These are phyloP conservation scores for Nephrotoma appendiculata DNA, from an alignment of 2,888 invertebrate genomes.

Conservation along the genomic window DNA sequence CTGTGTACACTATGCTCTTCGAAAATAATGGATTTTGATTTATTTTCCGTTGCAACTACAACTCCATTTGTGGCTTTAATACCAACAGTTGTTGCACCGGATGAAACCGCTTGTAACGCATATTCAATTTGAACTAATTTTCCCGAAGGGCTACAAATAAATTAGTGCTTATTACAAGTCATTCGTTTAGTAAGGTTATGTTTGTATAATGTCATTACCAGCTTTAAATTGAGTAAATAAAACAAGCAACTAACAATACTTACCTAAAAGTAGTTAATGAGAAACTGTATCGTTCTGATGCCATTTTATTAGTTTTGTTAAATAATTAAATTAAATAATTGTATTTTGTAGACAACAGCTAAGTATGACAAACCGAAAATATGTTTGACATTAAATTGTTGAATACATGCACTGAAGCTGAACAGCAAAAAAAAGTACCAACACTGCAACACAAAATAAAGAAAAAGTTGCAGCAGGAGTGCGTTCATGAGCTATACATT, in stretches of 20 bases:
- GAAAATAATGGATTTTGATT: constrained; percentile 89
- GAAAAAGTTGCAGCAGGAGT: no score
- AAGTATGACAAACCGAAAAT: neutral
- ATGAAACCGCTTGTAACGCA: constrained; percentile 96
- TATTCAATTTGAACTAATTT: constrained; percentile 99
- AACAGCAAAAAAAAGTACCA: neutral
- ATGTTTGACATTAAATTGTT: neutral
- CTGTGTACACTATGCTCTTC: constrained; percentile 96
- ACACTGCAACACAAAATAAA: no score
- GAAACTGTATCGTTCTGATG: constrained; percentile 93
- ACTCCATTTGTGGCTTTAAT: constrained; percentile 98
- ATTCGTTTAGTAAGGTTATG: constrained; percentile 22
- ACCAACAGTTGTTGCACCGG: constrained; percentile 96
- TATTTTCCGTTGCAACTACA: constrained; percentile 97
- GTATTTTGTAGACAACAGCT: neutral
- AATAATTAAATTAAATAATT: neutral
- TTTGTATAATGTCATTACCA: neutral
- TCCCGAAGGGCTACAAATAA: constrained; percentile 78
- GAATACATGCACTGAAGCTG: neutral
- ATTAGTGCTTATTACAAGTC: constrained; percentile 18
- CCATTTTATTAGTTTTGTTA: constrained; percentile 39
- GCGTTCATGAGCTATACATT: no score
- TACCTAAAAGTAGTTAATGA: constrained; percentile 67
- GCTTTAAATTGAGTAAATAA: no score
- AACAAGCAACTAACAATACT: constrained; percentile 12